A percentile compares a stretch with the other conserved stretches of the same genome.
These are phyloP conservation scores for Sebastes iracundus DNA, from an alignment of 2,797 vertebrate genomes.

Conservation along the genomic window DNA sequence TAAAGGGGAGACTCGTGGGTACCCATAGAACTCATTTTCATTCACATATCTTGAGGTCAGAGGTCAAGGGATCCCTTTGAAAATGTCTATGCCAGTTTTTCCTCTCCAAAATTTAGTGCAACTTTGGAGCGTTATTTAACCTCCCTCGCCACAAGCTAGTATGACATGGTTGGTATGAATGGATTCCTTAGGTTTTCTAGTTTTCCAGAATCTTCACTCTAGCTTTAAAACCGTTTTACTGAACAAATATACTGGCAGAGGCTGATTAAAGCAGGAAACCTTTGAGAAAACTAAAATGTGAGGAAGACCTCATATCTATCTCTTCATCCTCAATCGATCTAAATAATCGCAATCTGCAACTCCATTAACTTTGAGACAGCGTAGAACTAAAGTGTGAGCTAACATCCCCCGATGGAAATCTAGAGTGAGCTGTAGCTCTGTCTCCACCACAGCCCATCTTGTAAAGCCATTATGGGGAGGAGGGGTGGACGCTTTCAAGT, in stretches of 20 bases:
- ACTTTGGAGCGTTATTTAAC: no score
- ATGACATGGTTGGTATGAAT: no score
- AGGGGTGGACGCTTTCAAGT: constrained; percentile 60
- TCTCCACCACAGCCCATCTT: constrained; percentile 54
- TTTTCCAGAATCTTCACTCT: no score
- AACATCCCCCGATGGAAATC: constrained; percentile 20
- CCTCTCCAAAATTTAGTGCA: no score
- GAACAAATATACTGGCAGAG: constrained; percentile 28
- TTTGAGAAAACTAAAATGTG: neutral
- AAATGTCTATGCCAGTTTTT: no score
- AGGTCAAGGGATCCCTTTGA: no score
- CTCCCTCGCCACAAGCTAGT: fast-evolving
- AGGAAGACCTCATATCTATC: neutral
- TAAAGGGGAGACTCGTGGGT: no score
- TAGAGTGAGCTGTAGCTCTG: constrained; percentile 34
- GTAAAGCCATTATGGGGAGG: constrained; percentile 70
- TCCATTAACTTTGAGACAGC: neutral
- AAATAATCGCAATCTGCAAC: neutral
- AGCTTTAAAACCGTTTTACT: no score
- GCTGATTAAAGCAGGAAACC: constrained; percentile 84
- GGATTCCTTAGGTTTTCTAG: no score
- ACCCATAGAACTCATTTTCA: no score
- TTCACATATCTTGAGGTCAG: no score
- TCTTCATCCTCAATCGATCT: neutral
- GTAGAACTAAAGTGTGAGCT: constrained; percentile 14